These are phyloP conservation scores for Drosophila lacertosa DNA, from an alignment of 1,140 invertebrate genomes.

Conservation along the genomic window DNA sequence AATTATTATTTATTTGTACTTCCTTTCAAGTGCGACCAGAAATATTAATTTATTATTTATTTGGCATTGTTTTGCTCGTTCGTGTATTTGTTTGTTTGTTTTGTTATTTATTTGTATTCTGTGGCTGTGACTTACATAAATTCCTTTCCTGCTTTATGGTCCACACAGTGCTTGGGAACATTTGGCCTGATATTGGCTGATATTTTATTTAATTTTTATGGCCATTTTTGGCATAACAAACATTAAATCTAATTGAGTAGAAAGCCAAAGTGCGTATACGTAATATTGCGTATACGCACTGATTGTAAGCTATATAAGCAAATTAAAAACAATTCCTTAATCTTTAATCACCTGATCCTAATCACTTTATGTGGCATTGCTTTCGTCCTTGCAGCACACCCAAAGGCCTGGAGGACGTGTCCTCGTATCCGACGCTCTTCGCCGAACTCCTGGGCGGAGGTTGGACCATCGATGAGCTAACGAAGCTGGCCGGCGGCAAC, in stretches of 20 bases:
- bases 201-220: constrained; percentile 42
- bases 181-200: constrained; percentile 3
- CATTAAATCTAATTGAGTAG: constrained; percentile 45
- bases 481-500: constrained; percentile 95
- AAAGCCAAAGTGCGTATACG: constrained; percentile 1
- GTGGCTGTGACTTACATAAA: constrained; percentile 48
- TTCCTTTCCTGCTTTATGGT: constrained; percentile 33
- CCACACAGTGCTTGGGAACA: constrained; percentile 8
- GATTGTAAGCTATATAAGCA: not conserved
- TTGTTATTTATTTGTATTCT: constrained; percentile 60
- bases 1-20: constrained; percentile 77
- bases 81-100: too few relatives aligned
- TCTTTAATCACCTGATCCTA: not conserved
- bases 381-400: constrained; percentile 87
- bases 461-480: constrained; percentile 92
- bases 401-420: constrained; percentile 95
- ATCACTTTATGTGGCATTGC: too few relatives aligned
- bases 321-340: not conserved
- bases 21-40: constrained; percentile 25
- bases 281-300: not conserved
- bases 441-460: constrained; percentile 92
- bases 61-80: constrained; percentile 60
- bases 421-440: constrained; percentile 94
- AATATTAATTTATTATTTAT: constrained; percentile 74
- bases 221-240: constrained; percentile 16